These are phyloP conservation scores for Sebastes goodei DNA, from an alignment of 2,797 vertebrate species.

Conservation along the genomic window DNA sequence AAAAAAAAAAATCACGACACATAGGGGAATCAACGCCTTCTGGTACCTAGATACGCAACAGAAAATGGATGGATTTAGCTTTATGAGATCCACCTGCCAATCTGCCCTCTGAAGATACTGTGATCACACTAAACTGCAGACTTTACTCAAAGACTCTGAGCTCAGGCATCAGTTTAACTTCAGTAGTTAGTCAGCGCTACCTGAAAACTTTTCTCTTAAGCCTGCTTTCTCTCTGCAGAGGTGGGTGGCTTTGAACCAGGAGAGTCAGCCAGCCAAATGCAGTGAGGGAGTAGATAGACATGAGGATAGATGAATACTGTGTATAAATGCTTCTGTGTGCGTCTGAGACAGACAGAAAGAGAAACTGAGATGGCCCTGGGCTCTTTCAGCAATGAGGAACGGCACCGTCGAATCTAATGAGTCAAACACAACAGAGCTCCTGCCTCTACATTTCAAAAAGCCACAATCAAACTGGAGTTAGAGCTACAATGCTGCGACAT, in stretches of 20 bases:
- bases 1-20: too few relatives aligned
- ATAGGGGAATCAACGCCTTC: too few relatives aligned
- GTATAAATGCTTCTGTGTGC: not conserved
- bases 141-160: conserved; percentile 4
- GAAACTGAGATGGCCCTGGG: not conserved
- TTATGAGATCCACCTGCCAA: not conserved
- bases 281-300: not conserved
- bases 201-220: conserved; percentile 30
- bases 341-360: not conserved
- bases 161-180: conserved; percentile 10
- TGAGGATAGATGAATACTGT: not conserved
- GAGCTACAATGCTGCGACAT: not conserved
- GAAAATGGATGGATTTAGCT: not conserved
- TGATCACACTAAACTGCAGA: conserved; percentile 17
- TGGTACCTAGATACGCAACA: not conserved
- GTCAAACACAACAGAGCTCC: not conserved
- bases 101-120: conserved; percentile 1
- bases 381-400: not conserved
- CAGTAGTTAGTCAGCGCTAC: conserved; percentile 1
- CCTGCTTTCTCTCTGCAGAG: conserved; percentile 22
- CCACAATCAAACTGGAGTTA: not conserved
- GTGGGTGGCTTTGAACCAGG: conserved; percentile 32
- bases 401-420: not conserved
- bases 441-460: not conserved
- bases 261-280: conserved; percentile 28